These are phyloP conservation scores for Oreochromis tanganicae DNA, from an alignment of 2,113 vertebrate species.

Conservation along the genomic window DNA sequence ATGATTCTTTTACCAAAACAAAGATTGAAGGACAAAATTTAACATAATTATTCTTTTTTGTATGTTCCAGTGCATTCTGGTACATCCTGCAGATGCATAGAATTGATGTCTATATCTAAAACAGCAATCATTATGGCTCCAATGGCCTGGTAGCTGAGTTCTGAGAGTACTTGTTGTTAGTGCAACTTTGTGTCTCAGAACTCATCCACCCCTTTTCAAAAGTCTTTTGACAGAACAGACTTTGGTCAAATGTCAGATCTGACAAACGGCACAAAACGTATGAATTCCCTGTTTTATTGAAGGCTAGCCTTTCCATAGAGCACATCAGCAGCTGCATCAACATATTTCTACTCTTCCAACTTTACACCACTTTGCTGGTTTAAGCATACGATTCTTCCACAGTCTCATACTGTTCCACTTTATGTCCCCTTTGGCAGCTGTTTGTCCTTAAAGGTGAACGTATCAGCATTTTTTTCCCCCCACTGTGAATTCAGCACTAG, in stretches of 20 bases:
- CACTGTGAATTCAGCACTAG: conserved; percentile 8
- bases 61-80: neutral
- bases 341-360: neutral
- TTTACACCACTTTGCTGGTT: neutral
- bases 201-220: neutral
- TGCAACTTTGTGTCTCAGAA: neutral
- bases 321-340: neutral
- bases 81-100: neutral
- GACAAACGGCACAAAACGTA: neutral
- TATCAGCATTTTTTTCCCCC: neutral
- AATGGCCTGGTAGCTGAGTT: neutral
- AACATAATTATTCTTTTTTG: neutral
- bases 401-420: neutral
- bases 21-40: neutral
- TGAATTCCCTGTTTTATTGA: neutral
- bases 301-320: neutral
- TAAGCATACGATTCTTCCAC: neutral
- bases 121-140: neutral
- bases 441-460: conserved; percentile 17
- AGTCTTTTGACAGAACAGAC: neutral
- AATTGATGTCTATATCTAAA: neutral
- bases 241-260: neutral
- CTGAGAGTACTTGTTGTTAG: neutral
- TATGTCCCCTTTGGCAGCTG: neutral
- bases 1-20: neutral